Evolutionary conservation across 2,797 vertebrate species (phyloP).

Genomic region (Lutjanus campechanus): DNA sequence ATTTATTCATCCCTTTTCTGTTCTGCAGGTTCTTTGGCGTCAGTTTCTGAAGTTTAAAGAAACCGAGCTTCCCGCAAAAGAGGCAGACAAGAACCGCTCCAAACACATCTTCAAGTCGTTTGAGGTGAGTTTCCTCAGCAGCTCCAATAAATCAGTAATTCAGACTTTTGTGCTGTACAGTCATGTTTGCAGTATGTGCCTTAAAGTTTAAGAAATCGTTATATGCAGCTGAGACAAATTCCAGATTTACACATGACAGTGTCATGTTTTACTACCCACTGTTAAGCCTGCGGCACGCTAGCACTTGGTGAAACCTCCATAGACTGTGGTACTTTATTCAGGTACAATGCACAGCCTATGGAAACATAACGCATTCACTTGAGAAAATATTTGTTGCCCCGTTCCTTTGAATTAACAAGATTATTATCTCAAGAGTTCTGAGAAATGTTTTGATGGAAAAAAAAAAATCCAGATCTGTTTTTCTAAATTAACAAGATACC

Average conservation of each 20-base stretch:
- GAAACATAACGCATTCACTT: no score
- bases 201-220: neutral
- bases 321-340: neutral
- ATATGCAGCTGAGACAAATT: neutral
- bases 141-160: neutral
- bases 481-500: no score
- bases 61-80: slow-evolving; percentile 94
- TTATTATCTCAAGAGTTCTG: no score
- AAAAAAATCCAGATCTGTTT: no score
- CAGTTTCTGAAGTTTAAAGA: slow-evolving; percentile 98
- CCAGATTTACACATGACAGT: neutral
- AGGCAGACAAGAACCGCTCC: slow-evolving; percentile 95
- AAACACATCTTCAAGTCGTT: slow-evolving; percentile 93
- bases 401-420: no score
- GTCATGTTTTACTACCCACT: neutral
- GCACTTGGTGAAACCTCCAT: neutral
- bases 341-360: no score
- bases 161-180: neutral
- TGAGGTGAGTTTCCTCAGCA: slow-evolving; percentile 85
- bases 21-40: slow-evolving; percentile 91
- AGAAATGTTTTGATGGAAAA: no score
- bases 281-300: neutral
- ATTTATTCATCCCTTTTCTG: neutral
- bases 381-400: no score
- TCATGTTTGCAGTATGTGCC: neutral